Conservation (phyloP, 2,113 vertebrate species). For the Diadophis punctatus region DNA sequence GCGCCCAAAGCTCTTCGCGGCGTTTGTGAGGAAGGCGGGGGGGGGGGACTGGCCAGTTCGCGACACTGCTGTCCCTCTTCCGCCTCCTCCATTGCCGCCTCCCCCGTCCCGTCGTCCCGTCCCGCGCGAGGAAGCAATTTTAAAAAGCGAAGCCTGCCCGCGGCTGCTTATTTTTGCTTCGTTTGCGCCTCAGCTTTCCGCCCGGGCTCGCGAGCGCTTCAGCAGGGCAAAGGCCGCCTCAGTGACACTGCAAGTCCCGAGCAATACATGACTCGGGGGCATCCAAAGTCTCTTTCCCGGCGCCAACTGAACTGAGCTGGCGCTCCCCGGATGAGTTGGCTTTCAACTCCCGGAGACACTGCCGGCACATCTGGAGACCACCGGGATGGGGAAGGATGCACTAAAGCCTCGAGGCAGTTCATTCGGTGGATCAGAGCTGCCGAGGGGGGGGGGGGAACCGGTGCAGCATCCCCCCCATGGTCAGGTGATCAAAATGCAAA, state of each 20-base stretch:
- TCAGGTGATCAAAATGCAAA: neutral
- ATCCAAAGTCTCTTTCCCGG: neutral
- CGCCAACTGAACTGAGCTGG: neutral
- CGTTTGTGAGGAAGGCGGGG: neutral
- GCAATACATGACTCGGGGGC: neutral
- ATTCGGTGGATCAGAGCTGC: neutral
- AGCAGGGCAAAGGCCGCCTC: neutral
- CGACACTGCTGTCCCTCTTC: neutral
- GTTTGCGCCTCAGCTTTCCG: neutral
- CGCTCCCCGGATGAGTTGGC: neutral
- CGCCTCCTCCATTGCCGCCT: neutral
- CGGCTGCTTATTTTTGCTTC: neutral
- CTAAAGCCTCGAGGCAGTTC: neutral
- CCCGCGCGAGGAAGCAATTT: neutral
- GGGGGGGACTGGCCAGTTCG: neutral
- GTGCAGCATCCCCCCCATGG: neutral
- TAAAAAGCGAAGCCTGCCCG: neutral
- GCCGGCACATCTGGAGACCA: neutral
- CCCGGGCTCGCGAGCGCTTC: neutral
- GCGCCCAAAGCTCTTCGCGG: neutral
- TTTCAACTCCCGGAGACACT: neutral
- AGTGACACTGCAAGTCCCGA: neutral
- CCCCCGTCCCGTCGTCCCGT: neutral
- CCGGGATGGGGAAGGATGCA: neutral
- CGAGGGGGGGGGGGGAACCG: rapidly evolving